phyloP scores from a whole-genome alignment of 2,888 invertebrate species.

The Macroteleia sp. region DNA sequence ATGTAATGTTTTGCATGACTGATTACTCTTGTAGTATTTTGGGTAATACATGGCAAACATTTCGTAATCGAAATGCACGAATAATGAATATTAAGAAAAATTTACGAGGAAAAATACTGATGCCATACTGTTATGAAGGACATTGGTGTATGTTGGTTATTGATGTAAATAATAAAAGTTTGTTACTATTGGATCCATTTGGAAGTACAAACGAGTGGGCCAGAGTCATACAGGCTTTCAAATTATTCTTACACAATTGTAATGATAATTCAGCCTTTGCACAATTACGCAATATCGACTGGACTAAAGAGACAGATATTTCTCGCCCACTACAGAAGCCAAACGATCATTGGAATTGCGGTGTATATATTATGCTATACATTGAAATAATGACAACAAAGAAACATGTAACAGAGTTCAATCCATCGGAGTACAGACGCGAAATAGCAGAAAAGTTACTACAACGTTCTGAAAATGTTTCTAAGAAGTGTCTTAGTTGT shows the following conservation, averaged over 20 bases:
- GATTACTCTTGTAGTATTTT: background rate
- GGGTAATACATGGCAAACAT: background rate
- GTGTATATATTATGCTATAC: background rate
- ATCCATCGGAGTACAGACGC: background rate
- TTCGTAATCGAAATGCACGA: background rate
- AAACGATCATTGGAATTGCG: background rate
- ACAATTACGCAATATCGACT: background rate
- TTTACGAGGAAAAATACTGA: background rate
- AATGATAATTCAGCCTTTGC: constrained; percentile 12
- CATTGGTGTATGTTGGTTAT: constrained; percentile 11
- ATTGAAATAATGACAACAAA: constrained; percentile 7
- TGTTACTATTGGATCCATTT: constrained; percentile 2
- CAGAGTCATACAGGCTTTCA: background rate
- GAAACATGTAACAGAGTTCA: background rate
- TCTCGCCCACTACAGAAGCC: background rate
- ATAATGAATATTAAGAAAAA: constrained; percentile 4
- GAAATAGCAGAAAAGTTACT: background rate
- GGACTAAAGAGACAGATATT: constrained; percentile 1
- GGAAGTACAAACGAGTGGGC: background rate
- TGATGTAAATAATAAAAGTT: background rate
- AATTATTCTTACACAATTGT: background rate
- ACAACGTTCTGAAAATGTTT: background rate
- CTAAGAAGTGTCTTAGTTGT: background rate
- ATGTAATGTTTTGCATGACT: background rate
- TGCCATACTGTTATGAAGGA: constrained; percentile 13